A percentile compares a stretch with the other conserved stretches of the same genome.
These are phyloP conservation scores for Catagonus wagneri DNA, from an alignment of 2,113 vertebrate genomes.

Conservation along the genomic window DNA sequence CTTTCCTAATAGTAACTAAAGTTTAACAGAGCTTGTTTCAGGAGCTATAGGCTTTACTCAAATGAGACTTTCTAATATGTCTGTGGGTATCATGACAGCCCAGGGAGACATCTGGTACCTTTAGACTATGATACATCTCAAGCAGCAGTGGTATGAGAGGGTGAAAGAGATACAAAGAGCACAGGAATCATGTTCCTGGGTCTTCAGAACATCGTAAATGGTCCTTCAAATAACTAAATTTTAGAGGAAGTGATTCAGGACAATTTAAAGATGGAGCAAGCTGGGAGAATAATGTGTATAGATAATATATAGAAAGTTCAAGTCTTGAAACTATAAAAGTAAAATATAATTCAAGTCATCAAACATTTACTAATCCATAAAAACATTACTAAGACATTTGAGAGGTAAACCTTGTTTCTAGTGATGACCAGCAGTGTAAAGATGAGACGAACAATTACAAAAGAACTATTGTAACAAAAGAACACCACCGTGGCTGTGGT, in stretches of 20 bases:
- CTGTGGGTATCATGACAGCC: not conserved
- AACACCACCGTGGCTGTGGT: too few relatives aligned
- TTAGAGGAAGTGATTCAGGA: not conserved
- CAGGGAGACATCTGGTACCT: not conserved
- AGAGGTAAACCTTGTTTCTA: not conserved
- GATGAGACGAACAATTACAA: not conserved
- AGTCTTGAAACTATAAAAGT: constrained; percentile 28
- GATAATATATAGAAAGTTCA: not conserved
- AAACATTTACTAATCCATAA: constrained; percentile 16
- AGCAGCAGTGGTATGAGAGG: not conserved
- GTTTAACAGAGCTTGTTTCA: not conserved
- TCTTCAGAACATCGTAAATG: not conserved
- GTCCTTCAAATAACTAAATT: not conserved
- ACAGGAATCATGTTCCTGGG: not conserved
- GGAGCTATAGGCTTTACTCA: not conserved
- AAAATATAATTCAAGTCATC: not conserved
- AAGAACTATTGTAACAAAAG: not conserved
- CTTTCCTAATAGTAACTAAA: not conserved
- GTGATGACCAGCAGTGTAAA: not conserved
- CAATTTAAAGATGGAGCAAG: not conserved
- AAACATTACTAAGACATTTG: not conserved
- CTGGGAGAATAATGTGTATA: not conserved
- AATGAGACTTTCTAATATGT: not conserved
- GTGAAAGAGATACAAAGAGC: not conserved
- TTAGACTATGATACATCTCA: not conserved